These are phyloP conservation scores for Crotalus viridis DNA, from an alignment of 2,113 vertebrate genomes.

Conservation along the genomic window DNA sequence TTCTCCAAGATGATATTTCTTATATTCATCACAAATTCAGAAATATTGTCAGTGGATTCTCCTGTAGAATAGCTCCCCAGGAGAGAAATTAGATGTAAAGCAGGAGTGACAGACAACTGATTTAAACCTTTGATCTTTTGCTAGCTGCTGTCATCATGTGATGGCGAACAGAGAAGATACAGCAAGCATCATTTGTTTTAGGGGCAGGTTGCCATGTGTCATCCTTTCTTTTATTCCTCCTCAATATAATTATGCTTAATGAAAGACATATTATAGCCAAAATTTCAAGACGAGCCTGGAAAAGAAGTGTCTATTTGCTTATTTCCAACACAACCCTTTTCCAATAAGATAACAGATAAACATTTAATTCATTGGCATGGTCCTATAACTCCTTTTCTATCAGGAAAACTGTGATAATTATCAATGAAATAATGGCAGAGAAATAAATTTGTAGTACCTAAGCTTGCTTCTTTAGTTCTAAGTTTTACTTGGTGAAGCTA, in stretches of 20 bases:
- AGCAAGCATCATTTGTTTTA: constrained; percentile 35
- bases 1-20: accelerated
- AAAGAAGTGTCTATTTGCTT: neutral
- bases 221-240: constrained; percentile 26
- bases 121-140: constrained; percentile 58
- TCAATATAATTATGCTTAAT: constrained; percentile 29
- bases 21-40: neutral
- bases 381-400: neutral
- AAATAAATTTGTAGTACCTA: neutral
- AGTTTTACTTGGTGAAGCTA: neutral
- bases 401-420: neutral
- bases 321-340: neutral
- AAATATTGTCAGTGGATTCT: constrained; percentile 3
- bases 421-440: neutral
- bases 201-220: neutral
- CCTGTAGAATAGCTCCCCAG: neutral
- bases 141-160: constrained; percentile 35
- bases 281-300: neutral
- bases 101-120: constrained; percentile 47
- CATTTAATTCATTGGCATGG: accelerated
- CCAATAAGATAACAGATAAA: accelerated
- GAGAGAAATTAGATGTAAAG: constrained; percentile 51
- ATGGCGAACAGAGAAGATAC: constrained; percentile 49
- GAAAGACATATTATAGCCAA: neutral
- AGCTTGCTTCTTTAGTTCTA: neutral